These are phyloP conservation scores for Neolamprologus cancellatus DNA, from an alignment of 2,113 vertebrate species.

Conservation along the genomic window DNA sequence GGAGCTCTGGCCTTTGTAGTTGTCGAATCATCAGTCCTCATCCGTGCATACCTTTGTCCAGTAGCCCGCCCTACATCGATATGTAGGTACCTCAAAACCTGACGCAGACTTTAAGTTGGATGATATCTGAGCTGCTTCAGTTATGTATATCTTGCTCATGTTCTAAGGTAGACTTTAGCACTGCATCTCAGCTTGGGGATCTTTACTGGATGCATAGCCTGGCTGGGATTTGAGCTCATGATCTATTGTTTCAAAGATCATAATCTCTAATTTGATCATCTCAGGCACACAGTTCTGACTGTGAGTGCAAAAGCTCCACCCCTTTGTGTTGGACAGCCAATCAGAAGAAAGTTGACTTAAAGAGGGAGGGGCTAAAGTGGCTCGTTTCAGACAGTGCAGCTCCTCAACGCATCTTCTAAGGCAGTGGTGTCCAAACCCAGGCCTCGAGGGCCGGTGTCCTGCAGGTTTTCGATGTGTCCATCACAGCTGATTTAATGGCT, in stretches of 20 bases:
- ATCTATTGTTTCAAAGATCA: neutral
- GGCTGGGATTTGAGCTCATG: neutral
- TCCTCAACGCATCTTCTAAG: neutral
- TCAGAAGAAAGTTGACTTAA: neutral
- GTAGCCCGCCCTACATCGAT: neutral
- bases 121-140: neutral
- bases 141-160: neutral
- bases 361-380: neutral
- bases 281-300: neutral
- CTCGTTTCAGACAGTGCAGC: neutral
- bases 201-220: neutral
- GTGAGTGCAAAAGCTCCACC: neutral
- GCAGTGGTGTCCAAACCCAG: neutral
- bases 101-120: accelerated
- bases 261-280: neutral
- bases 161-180: neutral
- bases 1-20: neutral
- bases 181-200: neutral
- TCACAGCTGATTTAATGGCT: neutral
- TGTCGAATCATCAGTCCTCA: neutral
- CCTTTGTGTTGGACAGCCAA: neutral
- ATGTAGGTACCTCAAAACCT: neutral
- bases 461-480: accelerated
- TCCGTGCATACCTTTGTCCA: accelerated
- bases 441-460: neutral